Conservation (phyloP, 2,797 vertebrate species). For the Spondyliosoma cantharus region DNA sequence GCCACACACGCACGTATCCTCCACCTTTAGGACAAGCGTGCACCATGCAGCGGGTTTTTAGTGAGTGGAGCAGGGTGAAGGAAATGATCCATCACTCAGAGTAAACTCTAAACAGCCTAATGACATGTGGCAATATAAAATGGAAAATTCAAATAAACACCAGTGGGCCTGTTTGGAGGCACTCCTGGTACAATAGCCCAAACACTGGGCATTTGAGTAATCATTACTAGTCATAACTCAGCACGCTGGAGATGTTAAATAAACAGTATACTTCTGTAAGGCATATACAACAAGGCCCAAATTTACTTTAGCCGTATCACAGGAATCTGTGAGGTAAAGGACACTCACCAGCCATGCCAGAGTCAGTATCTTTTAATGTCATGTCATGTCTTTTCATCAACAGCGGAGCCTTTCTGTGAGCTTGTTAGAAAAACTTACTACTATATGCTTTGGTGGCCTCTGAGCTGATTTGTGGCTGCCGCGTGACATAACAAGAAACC, state of each 20-base stretch:
- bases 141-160: slow-evolving; percentile 91
- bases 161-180: slow-evolving; percentile 84
- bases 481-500: slow-evolving; percentile 61
- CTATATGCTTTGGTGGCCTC: slow-evolving; percentile 67
- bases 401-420: slow-evolving; percentile 36
- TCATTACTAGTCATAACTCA: slow-evolving; percentile 88
- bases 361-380: slow-evolving; percentile 75
- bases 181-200: slow-evolving; percentile 84
- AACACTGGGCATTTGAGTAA: slow-evolving; percentile 87
- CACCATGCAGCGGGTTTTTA: slow-evolving; percentile 56
- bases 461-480: slow-evolving; percentile 61
- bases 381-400: slow-evolving; percentile 65
- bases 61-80: slow-evolving; percentile 71
- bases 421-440: slow-evolving; percentile 51
- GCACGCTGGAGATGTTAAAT: slow-evolving; percentile 85
- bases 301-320: slow-evolving; percentile 88
- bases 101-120: slow-evolving; percentile 87
- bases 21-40: slow-evolving; percentile 54
- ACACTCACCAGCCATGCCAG: slow-evolving; percentile 77
- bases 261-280: slow-evolving; percentile 87
- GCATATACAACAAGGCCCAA: slow-evolving; percentile 86
- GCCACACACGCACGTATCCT: slow-evolving; percentile 23
- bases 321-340: slow-evolving; percentile 84
- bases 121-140: slow-evolving; percentile 89
- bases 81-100: slow-evolving; percentile 84